Conservation (phyloP, 2,888 invertebrate species). For the Bursaphelenchus okinawaensis region DNA sequence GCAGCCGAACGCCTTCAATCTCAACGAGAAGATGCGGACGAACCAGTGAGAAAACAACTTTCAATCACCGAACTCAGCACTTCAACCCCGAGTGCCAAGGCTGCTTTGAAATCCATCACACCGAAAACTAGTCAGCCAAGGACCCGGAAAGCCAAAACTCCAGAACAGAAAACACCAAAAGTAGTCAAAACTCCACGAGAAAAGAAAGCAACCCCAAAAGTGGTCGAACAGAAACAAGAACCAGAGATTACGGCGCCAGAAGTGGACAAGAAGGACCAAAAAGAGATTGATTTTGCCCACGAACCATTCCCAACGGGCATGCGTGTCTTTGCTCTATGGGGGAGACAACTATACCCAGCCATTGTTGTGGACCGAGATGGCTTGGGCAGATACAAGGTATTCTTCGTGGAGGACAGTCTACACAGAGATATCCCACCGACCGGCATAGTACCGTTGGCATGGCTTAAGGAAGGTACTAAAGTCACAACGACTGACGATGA, state of each 20-base stretch:
- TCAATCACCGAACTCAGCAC: not conserved
- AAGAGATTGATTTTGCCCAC: conserved; percentile 42
- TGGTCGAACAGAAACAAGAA: not conserved
- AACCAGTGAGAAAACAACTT: not conserved
- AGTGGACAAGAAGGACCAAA: conserved; percentile 27
- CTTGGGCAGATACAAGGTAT: conserved; percentile 46
- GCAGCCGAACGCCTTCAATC: conserved; percentile 24
- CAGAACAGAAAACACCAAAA: not conserved
- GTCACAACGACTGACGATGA: conserved; percentile 19
- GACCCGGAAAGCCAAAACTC: not conserved
- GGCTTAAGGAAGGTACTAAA: conserved; percentile 21
- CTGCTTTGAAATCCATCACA: not conserved
- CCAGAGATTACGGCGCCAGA: not conserved
- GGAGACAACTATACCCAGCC: conserved; percentile 50
- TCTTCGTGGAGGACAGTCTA: conserved; percentile 46
- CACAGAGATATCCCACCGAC: conserved; percentile 41
- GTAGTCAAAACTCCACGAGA: too few relatives aligned
- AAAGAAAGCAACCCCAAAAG: not conserved
- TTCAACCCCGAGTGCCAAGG: not conserved
- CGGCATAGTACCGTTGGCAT: conserved; percentile 44
- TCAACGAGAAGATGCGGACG: not conserved
- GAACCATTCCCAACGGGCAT: conserved; percentile 37
- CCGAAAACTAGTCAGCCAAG: conserved; percentile 10
- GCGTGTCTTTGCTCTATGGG: conserved; percentile 51
- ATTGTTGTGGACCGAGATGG: conserved; percentile 43